Percentiles rank a stretch among this genome's conserved stretches.
These are phyloP conservation scores for Gymnorhina tibicen DNA, from an alignment of 2,113 vertebrate species.

Conservation along the genomic window DNA sequence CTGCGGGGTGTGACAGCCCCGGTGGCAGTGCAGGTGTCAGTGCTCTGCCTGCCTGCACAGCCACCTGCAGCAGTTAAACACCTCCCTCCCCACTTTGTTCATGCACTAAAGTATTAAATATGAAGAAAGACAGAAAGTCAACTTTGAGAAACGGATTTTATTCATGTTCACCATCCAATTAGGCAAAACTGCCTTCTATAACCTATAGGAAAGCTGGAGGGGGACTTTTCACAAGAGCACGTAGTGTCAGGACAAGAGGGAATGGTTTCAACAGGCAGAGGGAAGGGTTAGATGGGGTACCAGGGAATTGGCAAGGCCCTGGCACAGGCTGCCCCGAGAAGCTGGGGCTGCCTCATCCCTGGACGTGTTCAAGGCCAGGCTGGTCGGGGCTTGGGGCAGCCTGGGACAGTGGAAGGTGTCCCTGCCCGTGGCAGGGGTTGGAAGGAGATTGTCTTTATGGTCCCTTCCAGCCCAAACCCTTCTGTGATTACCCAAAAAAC, in stretches of 20 bases:
- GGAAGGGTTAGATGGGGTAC: no score
- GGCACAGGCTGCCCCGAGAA: neutral
- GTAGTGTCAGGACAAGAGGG: neutral
- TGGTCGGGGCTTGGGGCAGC: rapidly evolving
- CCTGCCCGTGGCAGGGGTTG: neutral
- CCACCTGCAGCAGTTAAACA: neutral
- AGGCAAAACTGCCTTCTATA: neutral
- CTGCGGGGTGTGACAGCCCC: neutral
- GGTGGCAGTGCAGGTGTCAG: neutral
- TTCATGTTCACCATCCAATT: neutral
- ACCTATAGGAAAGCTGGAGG: neutral
- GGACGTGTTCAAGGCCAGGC: neutral
- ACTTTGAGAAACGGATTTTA: neutral
- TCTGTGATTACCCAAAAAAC: neutral
- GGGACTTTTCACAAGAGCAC: neutral
- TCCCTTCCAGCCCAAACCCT: neutral
- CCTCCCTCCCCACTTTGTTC: neutral
- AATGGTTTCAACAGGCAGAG: neutral
- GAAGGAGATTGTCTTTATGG: neutral
- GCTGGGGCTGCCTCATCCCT: neutral
- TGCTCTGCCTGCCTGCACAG: neutral
- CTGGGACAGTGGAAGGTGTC: neutral
- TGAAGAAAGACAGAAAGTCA: neutral
- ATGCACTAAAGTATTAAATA: neutral
- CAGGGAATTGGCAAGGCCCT: neutral